phyloP scores from a whole-genome alignment of 1,140 invertebrate genomes.

The Drosophila murphyi region DNA sequence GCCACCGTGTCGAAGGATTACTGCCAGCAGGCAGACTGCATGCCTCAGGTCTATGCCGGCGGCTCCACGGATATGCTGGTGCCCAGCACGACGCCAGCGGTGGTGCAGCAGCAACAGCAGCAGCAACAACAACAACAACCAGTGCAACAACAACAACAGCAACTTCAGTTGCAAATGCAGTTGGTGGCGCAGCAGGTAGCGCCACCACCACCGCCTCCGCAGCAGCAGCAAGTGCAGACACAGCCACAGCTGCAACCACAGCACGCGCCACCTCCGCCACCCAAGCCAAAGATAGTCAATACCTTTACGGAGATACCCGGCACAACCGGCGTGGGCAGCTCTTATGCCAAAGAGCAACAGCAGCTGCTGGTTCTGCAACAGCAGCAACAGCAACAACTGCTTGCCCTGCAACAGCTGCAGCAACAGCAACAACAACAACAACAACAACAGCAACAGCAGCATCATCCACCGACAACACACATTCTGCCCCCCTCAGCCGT shows the following conservation, averaged over 20 bases:
- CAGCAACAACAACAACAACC: constrained; percentile 14
- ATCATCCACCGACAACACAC: constrained; percentile 81
- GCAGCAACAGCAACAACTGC: constrained; percentile 67
- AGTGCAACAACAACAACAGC: constrained; percentile 27
- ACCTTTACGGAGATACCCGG: constrained; percentile 83
- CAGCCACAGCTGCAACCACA: constrained; percentile 47
- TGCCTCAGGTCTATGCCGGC: constrained; percentile 66
- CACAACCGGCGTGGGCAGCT: constrained; percentile 81
- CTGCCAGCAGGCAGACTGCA: constrained; percentile 80
- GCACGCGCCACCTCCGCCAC: constrained; percentile 73
- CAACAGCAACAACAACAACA: constrained; percentile 65
- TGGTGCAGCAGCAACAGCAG: constrained; percentile 40
- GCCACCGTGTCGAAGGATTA: constrained; percentile 84
- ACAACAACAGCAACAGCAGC: constrained; percentile 61
- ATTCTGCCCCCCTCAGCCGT: constrained; percentile 80
- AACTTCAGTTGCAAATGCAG: constrained; percentile 44
- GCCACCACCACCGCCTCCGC: constrained; percentile 41
- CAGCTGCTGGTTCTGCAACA: constrained; percentile 54
- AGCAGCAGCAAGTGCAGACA: constrained; percentile 24
- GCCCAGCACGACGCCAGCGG: constrained; percentile 10
- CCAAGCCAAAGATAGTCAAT: constrained; percentile 81
- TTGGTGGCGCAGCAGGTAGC: constrained; percentile 33
- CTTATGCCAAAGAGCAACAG: constrained; percentile 79
- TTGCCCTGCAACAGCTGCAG: constrained; percentile 73
- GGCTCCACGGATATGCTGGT: constrained; percentile 62